These are phyloP conservation scores for Allophyes oxyacanthae DNA, from an alignment of 2,888 invertebrate genomes.

Conservation along the genomic window DNA sequence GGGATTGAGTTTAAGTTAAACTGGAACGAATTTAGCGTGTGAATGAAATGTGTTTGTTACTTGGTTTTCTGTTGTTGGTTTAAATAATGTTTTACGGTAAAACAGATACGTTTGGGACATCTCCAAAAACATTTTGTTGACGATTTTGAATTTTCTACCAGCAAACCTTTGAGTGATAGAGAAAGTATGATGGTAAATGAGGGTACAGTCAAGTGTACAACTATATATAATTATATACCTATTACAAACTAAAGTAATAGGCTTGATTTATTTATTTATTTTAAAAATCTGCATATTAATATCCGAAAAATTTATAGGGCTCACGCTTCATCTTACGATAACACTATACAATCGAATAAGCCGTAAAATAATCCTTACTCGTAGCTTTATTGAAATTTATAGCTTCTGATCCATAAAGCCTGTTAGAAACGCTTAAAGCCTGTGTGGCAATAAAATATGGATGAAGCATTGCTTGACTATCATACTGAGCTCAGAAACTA, in stretches of 20 bases:
- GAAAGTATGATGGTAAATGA: too few relatives aligned
- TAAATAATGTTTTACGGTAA: conserved; percentile 7
- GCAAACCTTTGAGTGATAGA: too few relatives aligned
- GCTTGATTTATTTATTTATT: too few relatives aligned
- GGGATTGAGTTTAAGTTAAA: conserved; percentile 21
- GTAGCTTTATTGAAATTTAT: conserved; percentile 37
- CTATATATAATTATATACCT: too few relatives aligned
- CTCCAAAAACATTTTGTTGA: background rate
- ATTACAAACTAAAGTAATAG: too few relatives aligned
- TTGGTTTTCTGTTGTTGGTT: conserved; percentile 7
- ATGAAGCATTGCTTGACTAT: conserved; percentile 12
- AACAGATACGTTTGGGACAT: background rate
- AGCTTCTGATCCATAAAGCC: conserved; percentile 47
- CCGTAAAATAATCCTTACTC: conserved; percentile 18
- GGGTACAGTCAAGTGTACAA: too few relatives aligned
- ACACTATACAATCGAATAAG: conserved; percentile 1
- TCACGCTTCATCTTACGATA: too few relatives aligned
- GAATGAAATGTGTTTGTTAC: conserved; percentile 19
- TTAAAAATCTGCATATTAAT: too few relatives aligned
- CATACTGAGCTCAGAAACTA: conserved; percentile 4
- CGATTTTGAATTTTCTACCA: too few relatives aligned
- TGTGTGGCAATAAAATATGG: conserved; percentile 30
- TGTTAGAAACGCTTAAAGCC: conserved; percentile 22
- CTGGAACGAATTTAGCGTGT: conserved; percentile 23
- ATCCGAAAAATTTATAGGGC: too few relatives aligned